Conservation (phyloP, 2,113 vertebrate species). For the Phodopus roborovskii region DNA sequence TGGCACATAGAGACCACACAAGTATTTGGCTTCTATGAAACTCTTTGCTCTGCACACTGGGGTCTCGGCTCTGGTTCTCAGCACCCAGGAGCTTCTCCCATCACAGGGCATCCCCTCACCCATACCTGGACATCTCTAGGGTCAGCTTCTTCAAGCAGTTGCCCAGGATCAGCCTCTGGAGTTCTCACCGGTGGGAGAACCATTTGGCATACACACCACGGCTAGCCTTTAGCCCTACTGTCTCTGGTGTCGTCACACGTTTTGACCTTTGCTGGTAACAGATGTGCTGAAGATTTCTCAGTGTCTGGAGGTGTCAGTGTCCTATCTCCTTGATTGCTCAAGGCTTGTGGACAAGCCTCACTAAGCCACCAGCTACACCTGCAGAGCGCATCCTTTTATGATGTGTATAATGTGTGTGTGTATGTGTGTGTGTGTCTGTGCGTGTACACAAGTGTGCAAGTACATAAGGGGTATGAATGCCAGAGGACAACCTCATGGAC, state of each 20-base stretch:
- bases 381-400: background rate
- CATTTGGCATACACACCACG: accelerated
- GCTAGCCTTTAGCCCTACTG: background rate
- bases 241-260: background rate
- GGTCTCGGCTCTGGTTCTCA: background rate
- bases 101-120: background rate
- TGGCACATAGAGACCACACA: background rate
- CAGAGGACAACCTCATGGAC: background rate
- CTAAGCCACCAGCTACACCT: background rate
- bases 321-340: too few relatives aligned
- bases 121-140: background rate
- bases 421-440: background rate
- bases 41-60: background rate
- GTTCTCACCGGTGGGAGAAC: background rate
- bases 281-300: background rate
- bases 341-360: background rate
- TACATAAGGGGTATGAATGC: background rate
- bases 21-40: background rate
- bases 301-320: background rate
- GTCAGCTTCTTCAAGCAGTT: background rate
- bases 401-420: background rate
- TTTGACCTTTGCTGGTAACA: background rate
- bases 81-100: background rate
- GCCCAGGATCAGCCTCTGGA: background rate
- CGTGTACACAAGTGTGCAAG: background rate